Evolutionary conservation across 2,113 vertebrate species (phyloP).

Genomic region (Syngnathus scovelli): DNA sequence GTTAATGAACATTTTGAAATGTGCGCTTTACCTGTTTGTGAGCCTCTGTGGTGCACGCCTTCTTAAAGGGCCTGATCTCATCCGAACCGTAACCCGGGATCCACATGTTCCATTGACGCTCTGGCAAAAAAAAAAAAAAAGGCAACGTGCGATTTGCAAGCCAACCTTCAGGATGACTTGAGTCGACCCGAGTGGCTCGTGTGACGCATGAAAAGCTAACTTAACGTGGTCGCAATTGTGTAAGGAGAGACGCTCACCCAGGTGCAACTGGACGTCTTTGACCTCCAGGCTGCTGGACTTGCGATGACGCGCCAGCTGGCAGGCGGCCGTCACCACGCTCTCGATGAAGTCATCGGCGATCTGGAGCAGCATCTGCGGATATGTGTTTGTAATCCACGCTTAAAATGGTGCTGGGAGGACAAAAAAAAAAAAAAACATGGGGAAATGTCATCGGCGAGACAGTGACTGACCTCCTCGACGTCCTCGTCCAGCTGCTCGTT

Average conservation of each 20-base stretch:
- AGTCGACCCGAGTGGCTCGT: no score
- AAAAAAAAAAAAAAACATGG: background rate
- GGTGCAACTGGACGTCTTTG: constrained; percentile 95
- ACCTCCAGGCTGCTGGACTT: constrained; percentile 97
- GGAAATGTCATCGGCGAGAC: background rate
- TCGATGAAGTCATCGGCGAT: constrained; percentile 98
- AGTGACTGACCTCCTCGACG: constrained; percentile 85
- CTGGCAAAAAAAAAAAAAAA: constrained; percentile 57
- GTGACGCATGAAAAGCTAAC: no score
- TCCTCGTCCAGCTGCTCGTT: constrained; percentile 98
- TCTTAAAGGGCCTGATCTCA: constrained; percentile 97
- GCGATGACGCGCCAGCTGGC: constrained; percentile 92
- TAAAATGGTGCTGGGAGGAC: background rate
- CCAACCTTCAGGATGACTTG: no score
- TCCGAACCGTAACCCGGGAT: constrained; percentile 98
- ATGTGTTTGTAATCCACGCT: background rate
- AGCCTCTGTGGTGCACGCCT: constrained; percentile 98
- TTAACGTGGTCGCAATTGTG: no score
- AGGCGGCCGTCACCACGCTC: constrained; percentile 94
- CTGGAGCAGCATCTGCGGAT: constrained; percentile 88
- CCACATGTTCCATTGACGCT: constrained; percentile 99
- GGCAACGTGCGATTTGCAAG: background rate
- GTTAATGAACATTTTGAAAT: background rate
- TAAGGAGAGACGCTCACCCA: constrained; percentile 71
- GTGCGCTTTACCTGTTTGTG: constrained; percentile 84